Conservation (phyloP, 2,797 vertebrate genomes). For the Pitangus sulphuratus region DNA sequence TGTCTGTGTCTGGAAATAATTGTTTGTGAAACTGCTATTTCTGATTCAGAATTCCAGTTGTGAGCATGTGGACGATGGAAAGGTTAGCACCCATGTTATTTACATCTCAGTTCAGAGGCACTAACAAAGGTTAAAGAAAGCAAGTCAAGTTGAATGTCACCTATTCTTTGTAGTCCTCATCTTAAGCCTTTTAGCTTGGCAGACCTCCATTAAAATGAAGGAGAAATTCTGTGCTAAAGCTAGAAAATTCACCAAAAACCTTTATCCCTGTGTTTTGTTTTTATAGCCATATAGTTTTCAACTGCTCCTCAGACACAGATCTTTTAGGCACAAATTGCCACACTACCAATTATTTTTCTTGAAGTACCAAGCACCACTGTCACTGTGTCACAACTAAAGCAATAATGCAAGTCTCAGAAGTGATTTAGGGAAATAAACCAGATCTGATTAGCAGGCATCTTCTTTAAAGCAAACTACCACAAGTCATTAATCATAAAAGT, state of each 20-base stretch:
- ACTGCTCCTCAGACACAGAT: neutral
- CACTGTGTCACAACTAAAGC: neutral
- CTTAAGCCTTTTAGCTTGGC: neutral
- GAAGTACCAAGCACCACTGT: neutral
- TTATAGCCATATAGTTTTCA: neutral
- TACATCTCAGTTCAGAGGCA: neutral
- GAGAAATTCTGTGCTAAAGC: neutral
- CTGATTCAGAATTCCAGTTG: neutral
- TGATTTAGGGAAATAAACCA: neutral
- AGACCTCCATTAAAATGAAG: neutral
- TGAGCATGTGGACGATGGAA: rapidly evolving
- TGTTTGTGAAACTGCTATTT: neutral
- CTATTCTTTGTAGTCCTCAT: neutral
- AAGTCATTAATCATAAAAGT: constrained; percentile 48
- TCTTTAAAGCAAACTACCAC: neutral
- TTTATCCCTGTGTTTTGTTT: neutral
- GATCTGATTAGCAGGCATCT: neutral
- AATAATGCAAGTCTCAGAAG: constrained; percentile 16
- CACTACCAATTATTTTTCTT: neutral
- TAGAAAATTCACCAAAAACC: neutral
- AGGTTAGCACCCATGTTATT: neutral
- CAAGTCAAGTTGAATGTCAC: neutral
- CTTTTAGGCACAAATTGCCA: neutral
- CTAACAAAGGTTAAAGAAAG: neutral
- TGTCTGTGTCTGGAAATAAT: neutral